Base-by-base conservation (phyloP, 2,888 invertebrate genomes). In the Melanotus villosus region DNA sequence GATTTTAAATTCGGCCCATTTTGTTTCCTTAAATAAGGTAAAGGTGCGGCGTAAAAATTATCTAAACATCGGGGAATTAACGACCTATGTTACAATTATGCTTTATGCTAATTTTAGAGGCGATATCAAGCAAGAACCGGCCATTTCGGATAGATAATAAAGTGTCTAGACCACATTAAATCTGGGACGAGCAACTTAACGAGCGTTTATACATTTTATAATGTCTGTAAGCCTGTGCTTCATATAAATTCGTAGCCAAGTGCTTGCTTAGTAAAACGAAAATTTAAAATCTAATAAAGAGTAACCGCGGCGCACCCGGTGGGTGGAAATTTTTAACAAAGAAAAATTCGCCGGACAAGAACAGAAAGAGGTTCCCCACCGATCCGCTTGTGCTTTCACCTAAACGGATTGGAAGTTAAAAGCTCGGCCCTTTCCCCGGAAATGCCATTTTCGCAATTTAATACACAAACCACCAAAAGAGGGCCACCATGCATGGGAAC, bases 161-260 rank as follows among this genome's bases (percentile, higher is more conserved):
- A 58, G 50, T 65, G 65, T 65, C 65, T 65, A 65, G 65, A 59
- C 65, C 34, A 59, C 59, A 58, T 59, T 65, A 65, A 65, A 65
- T 65, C 58, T 59, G 58, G 50, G 21, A 50, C 65, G 58, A 36
- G 43, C 36, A 38, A 14, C 47, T 47, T 59, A 65, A 47, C 45
- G 58, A 38, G 38, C 57, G 34, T 57, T 45, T 47, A 58, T 57
- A 45, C 47, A 41, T 59, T 59, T 59, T 65, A 65, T 59, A 58
- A 65, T 52, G 56, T 32, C 23, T 56, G 34, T 57, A 65, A 57
- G 65, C 30, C 23, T 54, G 23, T 23, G 47, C 23, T 14, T 14
- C 26, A 47, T 47, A 47, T 12, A 47, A 47, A 47, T 47, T 47
- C 23, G 43, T 47, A 47, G 12, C 47, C 47, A 47, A 47, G 23